Evolutionary conservation across 2,888 invertebrate species (phyloP), one percentile per base, ranked within the genome.

Genomic region (Nemoura dubitans): DNA sequence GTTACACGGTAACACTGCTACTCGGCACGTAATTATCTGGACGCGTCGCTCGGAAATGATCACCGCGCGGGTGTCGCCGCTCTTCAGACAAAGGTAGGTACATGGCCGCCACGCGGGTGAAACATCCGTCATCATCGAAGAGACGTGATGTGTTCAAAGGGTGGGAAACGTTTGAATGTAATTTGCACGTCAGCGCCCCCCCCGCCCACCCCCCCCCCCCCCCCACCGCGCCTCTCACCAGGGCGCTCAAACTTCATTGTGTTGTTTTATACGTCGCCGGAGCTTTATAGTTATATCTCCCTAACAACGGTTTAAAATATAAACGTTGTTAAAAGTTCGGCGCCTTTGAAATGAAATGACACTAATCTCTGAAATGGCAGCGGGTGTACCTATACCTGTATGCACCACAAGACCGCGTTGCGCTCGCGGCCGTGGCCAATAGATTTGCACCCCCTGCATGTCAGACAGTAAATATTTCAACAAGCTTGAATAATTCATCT

Each of bases 131-230:
- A 59, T 83, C 43, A 43, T 36, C 36, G 42, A 36, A 36, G 83
- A 25, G 28, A 14, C 82, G 82, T 14, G 83, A 36, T 6, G 83
- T 7, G 59, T 59, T 59, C n/a, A n/a, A n/a, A 7, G 78, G 5
- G 78, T 28, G 29, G 7, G 16, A 14, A 78, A 16, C n/a, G n/a
- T n/a, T 83, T 83, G 26, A 25, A 36, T 83, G 83, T 43, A 83
- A 83, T 83, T 83, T 83, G 7, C 83, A 42, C 25, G 30, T 81
- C 21, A 59, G 59, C 59, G 14, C 21, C 59, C 21, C 59, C 6
- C 59, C 10, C 5, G 16, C 59, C 14, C 59, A 3, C 59, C 16
- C 59, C 21, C 59, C 59, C 59, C 2, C 59, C 21, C 59, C 59
- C 59, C 16, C 59, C 21, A 16, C 16, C 59, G 21, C 21, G 2